Evolutionary conservation across 37 sponge, comb jelly and placozoan genomes (phyloP).

Genomic region (Bolinopsis microptera): DNA sequence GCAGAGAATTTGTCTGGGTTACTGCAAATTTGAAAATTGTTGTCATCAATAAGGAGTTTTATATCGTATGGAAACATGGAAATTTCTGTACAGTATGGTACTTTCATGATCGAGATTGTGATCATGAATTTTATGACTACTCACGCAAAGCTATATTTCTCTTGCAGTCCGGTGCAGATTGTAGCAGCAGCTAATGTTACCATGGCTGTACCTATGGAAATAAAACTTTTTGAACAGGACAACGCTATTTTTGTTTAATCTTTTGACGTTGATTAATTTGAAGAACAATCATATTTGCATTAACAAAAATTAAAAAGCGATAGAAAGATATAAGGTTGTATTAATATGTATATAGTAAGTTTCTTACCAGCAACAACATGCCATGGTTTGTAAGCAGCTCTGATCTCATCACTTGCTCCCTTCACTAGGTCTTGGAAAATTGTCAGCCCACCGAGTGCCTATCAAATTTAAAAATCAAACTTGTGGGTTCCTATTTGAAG

Average conservation of each 20-base stretch:
- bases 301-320: too few relatives aligned
- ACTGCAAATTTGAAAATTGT: background rate
- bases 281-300: too few relatives aligned
- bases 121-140: background rate
- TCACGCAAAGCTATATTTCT: conserved; percentile 32
- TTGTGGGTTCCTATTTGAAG: too few relatives aligned
- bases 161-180: background rate
- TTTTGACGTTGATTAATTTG: too few relatives aligned
- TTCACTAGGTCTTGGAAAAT: conserved; percentile 34
- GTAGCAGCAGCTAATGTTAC: conserved; percentile 14
- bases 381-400: conserved; percentile 41
- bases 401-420: conserved; percentile 5
- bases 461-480: background rate
- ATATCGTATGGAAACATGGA: background rate
- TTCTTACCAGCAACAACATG: background rate
- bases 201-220: background rate
- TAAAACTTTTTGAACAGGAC: too few relatives aligned
- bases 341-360: too few relatives aligned
- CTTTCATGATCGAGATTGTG: too few relatives aligned
- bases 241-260: too few relatives aligned
- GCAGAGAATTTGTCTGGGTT: conserved; percentile 18
- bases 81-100: too few relatives aligned
- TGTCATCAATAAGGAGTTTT: background rate
- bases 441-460: conserved; percentile 5
- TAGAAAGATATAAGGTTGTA: too few relatives aligned